A percentile compares a stretch with the other conserved stretches of the same genome.
These are phyloP conservation scores for Nyctalus aviator DNA, from an alignment of 2,797 vertebrate genomes.

Conservation along the genomic window DNA sequence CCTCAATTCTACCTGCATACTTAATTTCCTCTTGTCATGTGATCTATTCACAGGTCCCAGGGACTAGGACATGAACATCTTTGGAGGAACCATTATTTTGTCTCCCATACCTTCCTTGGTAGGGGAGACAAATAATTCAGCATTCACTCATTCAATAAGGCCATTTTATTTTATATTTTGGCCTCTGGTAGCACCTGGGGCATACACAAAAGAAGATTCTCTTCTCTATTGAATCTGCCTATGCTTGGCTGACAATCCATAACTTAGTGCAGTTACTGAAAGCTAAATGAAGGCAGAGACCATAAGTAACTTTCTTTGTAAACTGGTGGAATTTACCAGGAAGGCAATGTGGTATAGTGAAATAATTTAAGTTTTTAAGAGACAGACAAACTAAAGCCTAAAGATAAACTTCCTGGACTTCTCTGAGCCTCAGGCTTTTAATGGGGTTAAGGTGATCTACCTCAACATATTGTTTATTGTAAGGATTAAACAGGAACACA, in stretches of 20 bases:
- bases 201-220: neutral
- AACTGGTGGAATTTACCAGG: neutral
- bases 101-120: neutral
- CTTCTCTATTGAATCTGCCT: neutral
- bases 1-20: neutral
- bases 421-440: constrained; percentile 9
- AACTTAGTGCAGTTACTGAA: neutral
- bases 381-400: neutral
- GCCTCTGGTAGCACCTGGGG: neutral
- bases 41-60: neutral
- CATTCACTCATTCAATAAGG: neutral
- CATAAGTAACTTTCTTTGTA: neutral
- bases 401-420: constrained; percentile 38
- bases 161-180: constrained; percentile 3
- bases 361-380: constrained; percentile 52
- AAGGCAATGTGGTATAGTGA: neutral
- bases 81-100: constrained; percentile 9
- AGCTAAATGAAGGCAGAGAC: constrained; percentile 25
- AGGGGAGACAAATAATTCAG: constrained; percentile 15
- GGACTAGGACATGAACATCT: neutral
- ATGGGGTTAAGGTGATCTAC: neutral
- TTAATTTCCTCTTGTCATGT: neutral
- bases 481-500: neutral
- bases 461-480: neutral
- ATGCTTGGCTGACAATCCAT: neutral